Base-by-base conservation (phyloP, 2,888 invertebrate species). In the Xestia rhomboidea region DNA sequence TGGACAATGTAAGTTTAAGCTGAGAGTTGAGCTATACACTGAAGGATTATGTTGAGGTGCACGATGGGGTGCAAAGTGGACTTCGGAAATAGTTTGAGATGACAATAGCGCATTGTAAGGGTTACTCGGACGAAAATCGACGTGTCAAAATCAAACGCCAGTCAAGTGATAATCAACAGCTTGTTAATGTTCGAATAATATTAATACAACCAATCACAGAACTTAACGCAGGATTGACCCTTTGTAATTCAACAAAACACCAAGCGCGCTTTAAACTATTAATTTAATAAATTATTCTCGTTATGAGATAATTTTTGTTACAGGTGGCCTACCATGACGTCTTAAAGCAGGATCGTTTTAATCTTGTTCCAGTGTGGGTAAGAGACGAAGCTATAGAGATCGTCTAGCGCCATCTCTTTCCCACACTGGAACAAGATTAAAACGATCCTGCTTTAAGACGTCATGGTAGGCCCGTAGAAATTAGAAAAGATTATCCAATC, bases 1-100 rank as follows among this genome's bases (percentile, higher is more conserved):
- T 44, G 24, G n/a, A 67, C 46, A 80, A 57, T 66, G 18, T 51
- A 81, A 13, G 51, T 30, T 67, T 41, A 41, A 6, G 46, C 30
- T 38, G 34, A 49, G 18, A 73, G n/a, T 63, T 34, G 30, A 54
- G 6, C 64, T 5, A 38, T 44, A 44, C 21, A 76, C n/a, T 49
- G 21, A 24, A 54, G 27, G 18, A 30, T 41, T 34, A 44, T 15
- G 5, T 46, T 18, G 38, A 49, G 24, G 30, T 54, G 34, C 15
- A 49, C 64, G 27, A 44, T 66, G 66, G 57, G 41, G 24, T 44
- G 27, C 27, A 24, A 81, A 78, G 66, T 73, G 75, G 66, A 74
- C 49, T 73, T 78, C 1, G 8, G 30, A 49, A 64, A 81, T 57
- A 81, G 49, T 60, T 75, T 75, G 27, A 34, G n/a, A 74, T 44